These are phyloP conservation scores for Vulpes lagopus DNA, from an alignment of 2,113 vertebrate species.

Conservation along the genomic window DNA sequence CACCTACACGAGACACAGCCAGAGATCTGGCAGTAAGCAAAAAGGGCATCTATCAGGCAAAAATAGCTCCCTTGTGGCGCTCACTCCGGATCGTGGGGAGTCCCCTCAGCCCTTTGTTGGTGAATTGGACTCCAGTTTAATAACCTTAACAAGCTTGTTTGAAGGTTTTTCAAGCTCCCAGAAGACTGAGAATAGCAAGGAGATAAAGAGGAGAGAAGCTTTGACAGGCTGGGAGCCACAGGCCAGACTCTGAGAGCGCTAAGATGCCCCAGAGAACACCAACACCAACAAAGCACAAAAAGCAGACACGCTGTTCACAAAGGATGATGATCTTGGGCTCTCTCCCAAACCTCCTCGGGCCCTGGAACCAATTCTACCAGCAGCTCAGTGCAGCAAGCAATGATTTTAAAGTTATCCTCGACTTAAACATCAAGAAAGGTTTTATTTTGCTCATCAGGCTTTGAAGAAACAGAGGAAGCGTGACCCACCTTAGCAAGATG, in stretches of 20 bases:
- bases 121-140: neutral
- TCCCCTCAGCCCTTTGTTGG: neutral
- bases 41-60: neutral
- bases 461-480: neutral
- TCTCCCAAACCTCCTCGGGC: neutral
- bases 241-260: neutral
- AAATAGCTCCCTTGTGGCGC: neutral
- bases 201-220: neutral
- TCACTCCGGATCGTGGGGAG: fast-evolving
- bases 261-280: neutral
- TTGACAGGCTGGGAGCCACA: neutral
- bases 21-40: neutral
- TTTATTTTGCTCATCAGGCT: neutral
- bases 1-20: neutral
- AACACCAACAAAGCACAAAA: neutral
- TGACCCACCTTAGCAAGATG: neutral
- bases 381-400: neutral
- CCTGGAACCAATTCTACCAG: neutral
- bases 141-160: neutral
- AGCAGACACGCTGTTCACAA: neutral
- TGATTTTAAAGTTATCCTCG: neutral
- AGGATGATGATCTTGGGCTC: neutral
- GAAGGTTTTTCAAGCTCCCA: neutral
- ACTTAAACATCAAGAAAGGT: neutral
- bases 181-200: neutral